Evolutionary conservation across 2,113 vertebrate species (phyloP), one percentile per base, ranked within the genome.

Genomic region (Eolophus roseicapilla): DNA sequence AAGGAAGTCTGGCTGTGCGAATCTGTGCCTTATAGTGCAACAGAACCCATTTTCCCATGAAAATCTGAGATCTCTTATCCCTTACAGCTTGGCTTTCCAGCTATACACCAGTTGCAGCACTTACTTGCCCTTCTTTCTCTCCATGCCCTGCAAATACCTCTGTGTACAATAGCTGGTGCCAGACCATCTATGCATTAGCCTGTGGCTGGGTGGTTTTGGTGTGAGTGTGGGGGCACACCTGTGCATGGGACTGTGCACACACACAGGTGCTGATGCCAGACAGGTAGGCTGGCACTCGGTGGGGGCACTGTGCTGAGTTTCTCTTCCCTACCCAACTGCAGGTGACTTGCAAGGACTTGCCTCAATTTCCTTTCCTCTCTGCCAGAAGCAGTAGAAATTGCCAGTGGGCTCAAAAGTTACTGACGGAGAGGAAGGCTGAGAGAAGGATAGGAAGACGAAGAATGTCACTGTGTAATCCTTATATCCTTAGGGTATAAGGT

Each of bases 181-280:
- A 71, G 31, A 39, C 11, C 37, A 6, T 0, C 6, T 41, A 39
- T 11, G 11, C 33, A 33, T 19, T 21, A 4, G 5, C n/a, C 17
- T 25, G 37, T 1, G 16, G n/a, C 23, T 25, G 33, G 25, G 23
- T 64, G 65, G 29, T 3, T 75, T 70, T 60, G 64, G 16, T 35
- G 60, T 23, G 82, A 79, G 46, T 2, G 0, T 44, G 29, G 11
- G 27, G n/a, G 7, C 52, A 64, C 1, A 4, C 1, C 1, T 2
- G 6, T 14, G 37, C 5, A 0, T 28, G 25, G 47, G 18, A 21
- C n/a, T 33, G 44, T n/a, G 63, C 41, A 9, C 24, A 28, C 59
- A 9, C 20, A 4, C 1, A 6, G 59, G 8, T 1, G 4, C 25
- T 64, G 70, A 35, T 13, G 7, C 53, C 69, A 83, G 57, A 5